These are phyloP conservation scores for Apis cerana DNA, from an alignment of 1,140 invertebrate species.

Conservation along the genomic window DNA sequence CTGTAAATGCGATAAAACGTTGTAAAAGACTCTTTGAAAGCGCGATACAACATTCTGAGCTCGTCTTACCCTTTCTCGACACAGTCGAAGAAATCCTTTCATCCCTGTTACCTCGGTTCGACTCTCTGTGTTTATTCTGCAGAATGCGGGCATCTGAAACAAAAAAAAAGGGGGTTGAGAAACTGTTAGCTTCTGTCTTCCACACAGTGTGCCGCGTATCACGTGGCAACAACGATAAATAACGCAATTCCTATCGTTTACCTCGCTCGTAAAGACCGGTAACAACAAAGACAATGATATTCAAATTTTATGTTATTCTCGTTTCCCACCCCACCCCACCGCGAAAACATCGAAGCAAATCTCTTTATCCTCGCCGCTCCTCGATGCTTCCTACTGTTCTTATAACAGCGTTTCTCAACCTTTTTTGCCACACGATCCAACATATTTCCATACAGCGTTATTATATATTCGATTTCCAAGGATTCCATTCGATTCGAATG, in stretches of 20 bases:
- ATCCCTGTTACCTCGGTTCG: slow-evolving; percentile 44
- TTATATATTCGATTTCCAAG: no score
- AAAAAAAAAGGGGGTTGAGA: not conserved
- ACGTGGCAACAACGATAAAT: slow-evolving; percentile 7
- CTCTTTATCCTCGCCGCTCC: not conserved
- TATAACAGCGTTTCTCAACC: no score
- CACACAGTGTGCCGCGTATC: not conserved
- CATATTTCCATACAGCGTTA: no score
- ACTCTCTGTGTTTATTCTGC: slow-evolving; percentile 37
- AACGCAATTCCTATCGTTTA: slow-evolving; percentile 30
- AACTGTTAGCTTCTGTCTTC: slow-evolving; percentile 14
- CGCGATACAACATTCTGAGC: slow-evolving; percentile 41
- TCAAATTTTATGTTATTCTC: slow-evolving; percentile 11
- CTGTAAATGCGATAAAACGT: slow-evolving; percentile 30
- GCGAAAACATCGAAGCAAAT: slow-evolving; percentile 4
- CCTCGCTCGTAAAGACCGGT: not conserved
- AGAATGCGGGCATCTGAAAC: slow-evolving; percentile 30
- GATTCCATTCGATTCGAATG: no score
- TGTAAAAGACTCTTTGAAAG: slow-evolving; percentile 42
- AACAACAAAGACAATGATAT: not conserved
- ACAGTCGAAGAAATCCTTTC: slow-evolving; percentile 46
- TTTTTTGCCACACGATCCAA: no score
- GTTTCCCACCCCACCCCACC: no score
- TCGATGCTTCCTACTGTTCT: not conserved
- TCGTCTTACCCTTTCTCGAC: slow-evolving; percentile 44